Evolutionary conservation across 2,888 invertebrate genomes (phyloP), one percentile per base, ranked within the genome.

Genomic region (Lissonota sp.): DNA sequence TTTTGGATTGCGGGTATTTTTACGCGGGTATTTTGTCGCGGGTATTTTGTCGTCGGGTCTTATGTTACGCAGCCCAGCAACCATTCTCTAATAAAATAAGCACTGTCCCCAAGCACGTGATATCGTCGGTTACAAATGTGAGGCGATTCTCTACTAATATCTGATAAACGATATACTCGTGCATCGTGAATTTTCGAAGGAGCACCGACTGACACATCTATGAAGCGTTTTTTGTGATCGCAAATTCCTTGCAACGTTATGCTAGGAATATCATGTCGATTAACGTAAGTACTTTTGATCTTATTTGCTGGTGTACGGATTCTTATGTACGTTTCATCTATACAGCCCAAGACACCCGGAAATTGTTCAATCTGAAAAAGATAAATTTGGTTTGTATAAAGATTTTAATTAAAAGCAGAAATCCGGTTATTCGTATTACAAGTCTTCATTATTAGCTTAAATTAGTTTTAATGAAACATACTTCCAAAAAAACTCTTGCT

Each of bases 131-230:
- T 60, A 46, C 78, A 42, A 6, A 85, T 83, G 12, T 53, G 10
- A 57, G n/a, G 57, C 14, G 72, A 64, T 12, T 49, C 57, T n/a
- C 69, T 26, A 74, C 79, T 83, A 1, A 86, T 74, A 1, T 46
- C 42, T 0, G 87, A 88, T 69, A 80, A 84, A 12, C 69, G 72
- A 8, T 87, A 72, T 39, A 88, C 82, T 69, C 84, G 71, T 10
- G 81, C 83, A 62, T 88, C 86, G 58, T 89, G 84, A 7, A 87
- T 80, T 1, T 86, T 73, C 81, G 7, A 87, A 10, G 88, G 84
- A 53, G 87, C 86, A 14, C 88, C 88, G 51, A 86, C 86, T 64
- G 77, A 85, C 5, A 88, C 74, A 67, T 87, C 85, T 6, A 85
- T 83, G 66, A 87, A 87, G 8, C 72, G 84, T 73, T 86, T 88